Evolutionary conservation across 2,888 invertebrate genomes (phyloP).

Genomic region (Spodoptera exigua): DNA sequence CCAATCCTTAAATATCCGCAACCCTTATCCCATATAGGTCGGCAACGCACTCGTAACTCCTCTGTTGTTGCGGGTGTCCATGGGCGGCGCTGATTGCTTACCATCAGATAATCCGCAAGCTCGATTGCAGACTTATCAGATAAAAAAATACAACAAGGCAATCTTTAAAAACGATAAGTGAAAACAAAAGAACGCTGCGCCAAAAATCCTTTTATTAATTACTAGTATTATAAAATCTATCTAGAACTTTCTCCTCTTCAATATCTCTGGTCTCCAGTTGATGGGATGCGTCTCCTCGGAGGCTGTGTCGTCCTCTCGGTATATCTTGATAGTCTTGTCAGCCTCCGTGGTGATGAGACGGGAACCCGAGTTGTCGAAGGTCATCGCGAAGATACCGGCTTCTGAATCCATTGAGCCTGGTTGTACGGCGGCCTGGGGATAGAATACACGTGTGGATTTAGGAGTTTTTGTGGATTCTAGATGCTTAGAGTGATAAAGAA

Average conservation of each 20-base stretch:
- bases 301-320: slow-evolving; percentile 98
- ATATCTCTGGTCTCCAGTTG: slow-evolving; percentile 99
- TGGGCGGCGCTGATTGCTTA: no score
- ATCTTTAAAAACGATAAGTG: background rate
- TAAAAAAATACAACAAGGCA: no score
- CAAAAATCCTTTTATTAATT: slow-evolving; percentile 28
- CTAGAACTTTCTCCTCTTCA: slow-evolving; percentile 97
- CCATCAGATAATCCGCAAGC: no score
- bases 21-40: no score
- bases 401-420: slow-evolving; percentile 99
- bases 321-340: slow-evolving; percentile 99
- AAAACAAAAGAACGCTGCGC: no score
- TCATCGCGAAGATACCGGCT: slow-evolving; percentile 98
- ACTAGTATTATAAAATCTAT: slow-evolving; percentile 16
- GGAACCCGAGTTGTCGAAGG: slow-evolving; percentile 98
- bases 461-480: no score
- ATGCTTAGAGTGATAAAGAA: no score
- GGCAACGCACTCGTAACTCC: no score
- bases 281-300: slow-evolving; percentile 98
- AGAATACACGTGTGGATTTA: background rate
- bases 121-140: no score
- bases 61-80: no score
- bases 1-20: no score
- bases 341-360: slow-evolving; percentile 99
- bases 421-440: slow-evolving; percentile 95